Percentiles rank a stretch among this genome's conserved stretches.
These are phyloP conservation scores for Scomber scombrus DNA, from an alignment of 2,113 vertebrate species.

Conservation along the genomic window DNA sequence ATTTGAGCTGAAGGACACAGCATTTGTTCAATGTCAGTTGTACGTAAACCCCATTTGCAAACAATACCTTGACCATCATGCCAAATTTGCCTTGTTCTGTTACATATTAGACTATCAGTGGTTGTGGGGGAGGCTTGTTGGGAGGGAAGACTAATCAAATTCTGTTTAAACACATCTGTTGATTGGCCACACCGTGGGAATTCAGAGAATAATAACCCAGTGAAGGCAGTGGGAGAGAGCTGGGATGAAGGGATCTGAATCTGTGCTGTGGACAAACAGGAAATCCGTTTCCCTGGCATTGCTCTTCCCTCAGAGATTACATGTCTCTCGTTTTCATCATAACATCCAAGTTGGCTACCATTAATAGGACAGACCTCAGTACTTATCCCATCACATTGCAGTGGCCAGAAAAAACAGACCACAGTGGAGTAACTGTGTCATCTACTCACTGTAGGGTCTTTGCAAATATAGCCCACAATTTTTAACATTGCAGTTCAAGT, in stretches of 20 bases:
- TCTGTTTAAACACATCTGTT: slow-evolving; percentile 72
- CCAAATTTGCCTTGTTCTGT: slow-evolving; percentile 41
- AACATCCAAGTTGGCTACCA: slow-evolving; percentile 76
- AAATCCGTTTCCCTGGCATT: slow-evolving; percentile 78
- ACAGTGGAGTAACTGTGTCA: slow-evolving; percentile 48
- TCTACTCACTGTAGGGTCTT: background rate
- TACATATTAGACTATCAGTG: slow-evolving; percentile 30
- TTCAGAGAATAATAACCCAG: slow-evolving; percentile 66
- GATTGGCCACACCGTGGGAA: slow-evolving; percentile 75
- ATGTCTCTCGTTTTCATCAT: slow-evolving; percentile 72
- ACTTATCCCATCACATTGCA: slow-evolving; percentile 47
- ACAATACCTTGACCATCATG: slow-evolving; percentile 57
- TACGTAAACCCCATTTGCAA: slow-evolving; percentile 50
- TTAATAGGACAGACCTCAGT: slow-evolving; percentile 65
- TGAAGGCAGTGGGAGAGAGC: slow-evolving; percentile 48
- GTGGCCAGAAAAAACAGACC: slow-evolving; percentile 32
- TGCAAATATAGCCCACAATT: background rate
- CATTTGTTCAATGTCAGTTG: slow-evolving; percentile 30
- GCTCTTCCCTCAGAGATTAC: slow-evolving; percentile 69
- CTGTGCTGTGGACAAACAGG: slow-evolving; percentile 65
- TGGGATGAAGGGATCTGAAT: slow-evolving; percentile 70
- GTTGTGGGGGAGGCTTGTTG: slow-evolving; percentile 21
- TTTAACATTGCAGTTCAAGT: background rate
- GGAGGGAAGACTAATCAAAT: slow-evolving; percentile 23
- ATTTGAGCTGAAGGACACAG: slow-evolving; percentile 12